Evolutionary conservation across 2,113 vertebrate species (phyloP).

Genomic region (Phalacrocorax carbo): DNA sequence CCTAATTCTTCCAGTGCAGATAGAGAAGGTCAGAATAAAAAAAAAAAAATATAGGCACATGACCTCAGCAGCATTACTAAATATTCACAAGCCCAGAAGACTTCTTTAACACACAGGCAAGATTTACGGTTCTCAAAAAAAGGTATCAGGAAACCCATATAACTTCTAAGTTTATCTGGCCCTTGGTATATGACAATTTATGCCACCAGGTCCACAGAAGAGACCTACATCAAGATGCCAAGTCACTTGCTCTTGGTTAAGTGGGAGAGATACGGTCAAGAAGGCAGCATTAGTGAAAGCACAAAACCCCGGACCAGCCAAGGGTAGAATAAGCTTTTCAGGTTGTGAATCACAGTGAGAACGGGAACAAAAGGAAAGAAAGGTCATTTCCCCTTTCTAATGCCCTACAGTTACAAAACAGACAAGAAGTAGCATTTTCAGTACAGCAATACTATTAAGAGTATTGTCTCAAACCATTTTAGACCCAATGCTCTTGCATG

Average conservation of each 20-base stretch:
- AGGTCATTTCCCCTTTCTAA: neutral
- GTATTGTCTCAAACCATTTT: neutral
- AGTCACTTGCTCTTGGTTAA: neutral
- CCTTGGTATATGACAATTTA: neutral
- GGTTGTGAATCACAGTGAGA: neutral
- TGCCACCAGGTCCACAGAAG: neutral
- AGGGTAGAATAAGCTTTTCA: neutral
- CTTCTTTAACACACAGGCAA: neutral
- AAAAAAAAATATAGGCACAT: neutral
- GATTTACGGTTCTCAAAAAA: neutral
- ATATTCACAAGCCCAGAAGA: neutral
- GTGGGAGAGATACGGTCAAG: neutral
- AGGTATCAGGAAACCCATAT: neutral
- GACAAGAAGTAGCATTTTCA: neutral
- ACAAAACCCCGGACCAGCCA: neutral
- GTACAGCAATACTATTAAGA: neutral
- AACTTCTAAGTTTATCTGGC: neutral
- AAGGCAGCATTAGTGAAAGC: neutral
- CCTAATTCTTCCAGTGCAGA: neutral
- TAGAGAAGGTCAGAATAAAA: neutral
- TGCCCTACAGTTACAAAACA: neutral
- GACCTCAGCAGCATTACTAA: neutral
- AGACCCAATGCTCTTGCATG: neutral
- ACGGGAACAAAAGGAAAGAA: slow-evolving; percentile 3
- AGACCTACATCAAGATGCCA: neutral